These are phyloP conservation scores for Entomobrya multifasciata DNA, from an alignment of 2,888 invertebrate species.

Conservation along the genomic window DNA sequence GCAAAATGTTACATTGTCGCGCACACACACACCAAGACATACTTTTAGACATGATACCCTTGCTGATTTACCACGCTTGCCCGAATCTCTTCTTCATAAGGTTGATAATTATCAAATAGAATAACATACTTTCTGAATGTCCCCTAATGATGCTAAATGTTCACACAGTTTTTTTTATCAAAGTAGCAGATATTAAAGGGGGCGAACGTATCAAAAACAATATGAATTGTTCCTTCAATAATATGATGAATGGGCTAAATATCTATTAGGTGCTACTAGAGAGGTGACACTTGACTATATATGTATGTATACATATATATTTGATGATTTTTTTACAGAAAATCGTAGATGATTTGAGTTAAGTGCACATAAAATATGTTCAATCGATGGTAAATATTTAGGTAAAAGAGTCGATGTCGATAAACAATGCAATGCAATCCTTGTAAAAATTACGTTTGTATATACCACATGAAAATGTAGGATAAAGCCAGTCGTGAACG, in stretches of 20 bases:
- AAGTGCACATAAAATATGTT: background rate
- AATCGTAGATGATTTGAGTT: no score
- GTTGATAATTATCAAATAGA: background rate
- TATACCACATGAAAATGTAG: no score
- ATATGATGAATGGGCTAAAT: background rate
- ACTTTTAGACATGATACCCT: no score
- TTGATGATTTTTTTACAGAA: background rate
- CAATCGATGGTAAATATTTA: background rate
- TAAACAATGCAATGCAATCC: background rate
- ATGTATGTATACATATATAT: no score
- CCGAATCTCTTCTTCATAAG: background rate
- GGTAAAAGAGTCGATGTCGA: constrained; percentile 1
- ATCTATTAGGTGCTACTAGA: background rate
- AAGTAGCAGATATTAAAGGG: constrained; percentile 4
- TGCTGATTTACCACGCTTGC: constrained; percentile 11
- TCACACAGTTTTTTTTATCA: background rate
- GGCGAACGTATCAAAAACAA: background rate
- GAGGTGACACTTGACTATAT: no score
- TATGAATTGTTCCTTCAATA: background rate
- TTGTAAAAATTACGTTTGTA: background rate
- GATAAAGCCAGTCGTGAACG: background rate
- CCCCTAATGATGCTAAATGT: background rate
- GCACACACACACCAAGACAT: no score
- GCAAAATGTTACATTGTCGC: background rate
- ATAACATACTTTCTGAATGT: no score